Percentiles rank a stretch among this genome's conserved stretches.
phyloP scores from a whole-genome alignment of 1,140 invertebrate species.

The Conus ventricosus region DNA sequence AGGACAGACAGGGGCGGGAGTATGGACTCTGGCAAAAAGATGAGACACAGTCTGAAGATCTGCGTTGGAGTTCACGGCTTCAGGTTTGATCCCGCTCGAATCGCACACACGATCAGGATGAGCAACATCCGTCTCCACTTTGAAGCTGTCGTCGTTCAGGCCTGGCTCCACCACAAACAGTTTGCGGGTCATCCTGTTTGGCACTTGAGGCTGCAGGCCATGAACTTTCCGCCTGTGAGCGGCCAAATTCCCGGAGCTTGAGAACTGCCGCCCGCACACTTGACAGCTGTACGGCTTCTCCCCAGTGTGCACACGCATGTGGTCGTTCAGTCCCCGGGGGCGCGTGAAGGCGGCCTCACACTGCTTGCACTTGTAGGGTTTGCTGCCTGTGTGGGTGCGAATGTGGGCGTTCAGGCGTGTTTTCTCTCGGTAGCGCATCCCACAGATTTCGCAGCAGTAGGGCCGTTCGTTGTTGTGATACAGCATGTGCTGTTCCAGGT shows the following conservation, averaged over 20 bases:
- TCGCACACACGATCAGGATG: no score
- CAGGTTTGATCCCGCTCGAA: no score
- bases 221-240: slow-evolving; percentile 2
- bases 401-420: slow-evolving; percentile 19
- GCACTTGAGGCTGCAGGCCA: not conserved
- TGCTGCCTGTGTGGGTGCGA: slow-evolving; percentile 17
- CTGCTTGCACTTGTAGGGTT: slow-evolving; percentile 22
- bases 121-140: no score
- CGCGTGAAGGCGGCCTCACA: slow-evolving; percentile 19
- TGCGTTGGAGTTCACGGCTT: no score
- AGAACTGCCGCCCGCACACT: not conserved
- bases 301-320: slow-evolving; percentile 29
- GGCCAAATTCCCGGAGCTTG: slow-evolving; percentile 3
- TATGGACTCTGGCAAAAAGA: no score
- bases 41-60: no score
- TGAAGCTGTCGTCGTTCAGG: no score
- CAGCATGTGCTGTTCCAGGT: slow-evolving; percentile 5
- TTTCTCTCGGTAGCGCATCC: not conserved
- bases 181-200: not conserved
- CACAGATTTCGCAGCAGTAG: slow-evolving; percentile 10
- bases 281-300: slow-evolving; percentile 19
- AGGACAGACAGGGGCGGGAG: no score
- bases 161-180: no score
- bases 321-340: not conserved
- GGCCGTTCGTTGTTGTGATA: not conserved